Evolutionary conservation across 2,797 vertebrate genomes (phyloP), one percentile per base, ranked within the genome.

Genomic region (Synaphobranchus kaupii): DNA sequence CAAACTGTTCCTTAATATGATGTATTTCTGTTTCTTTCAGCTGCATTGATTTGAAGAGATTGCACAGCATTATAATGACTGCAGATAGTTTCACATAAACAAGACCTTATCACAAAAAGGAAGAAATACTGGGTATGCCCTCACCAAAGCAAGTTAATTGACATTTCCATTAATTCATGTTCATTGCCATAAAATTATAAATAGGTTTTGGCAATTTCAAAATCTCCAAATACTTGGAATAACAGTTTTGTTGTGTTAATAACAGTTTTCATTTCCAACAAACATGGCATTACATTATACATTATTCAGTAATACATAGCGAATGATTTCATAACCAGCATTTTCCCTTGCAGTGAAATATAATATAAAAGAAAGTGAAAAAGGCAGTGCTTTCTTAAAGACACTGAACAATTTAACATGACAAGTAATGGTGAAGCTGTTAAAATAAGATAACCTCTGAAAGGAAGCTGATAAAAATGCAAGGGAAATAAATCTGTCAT

Each of bases 381-480:
- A n/a, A 63, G 25, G 8, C 28, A 15, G 28, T 1, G 12, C 39
- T 47, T 39, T 78, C 13, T 44, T 78, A 34, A 78, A 39, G 34
- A 78, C 5, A 44, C 25, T 39, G 15, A 48, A 81, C 0, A 48
- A 47, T 81, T 10, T 81, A 9, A 81, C n/a, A 22, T 81, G 78
- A 81, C 34, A n/a, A 5, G 34, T 50, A 9, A 48, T 20, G 22
- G 39, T 47, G 76, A 15, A 81, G 20, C 78, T 81, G 78, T 81
- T 48, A 48, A 81, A 81, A 81, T 81, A 81, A 81, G 78, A 81
- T 81, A 81, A 78, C 58, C 50, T 84, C 28, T 20, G 48, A 84
- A 60, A 84, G 58, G 78, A 81, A 81, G 47, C 44, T 50, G 50
- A 50, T 12, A 10, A 9, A 50, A 81, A 20, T 81, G 22, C 22